Conservation (phyloP, 2,888 invertebrate genomes). For the Mystacides longicornis region DNA sequence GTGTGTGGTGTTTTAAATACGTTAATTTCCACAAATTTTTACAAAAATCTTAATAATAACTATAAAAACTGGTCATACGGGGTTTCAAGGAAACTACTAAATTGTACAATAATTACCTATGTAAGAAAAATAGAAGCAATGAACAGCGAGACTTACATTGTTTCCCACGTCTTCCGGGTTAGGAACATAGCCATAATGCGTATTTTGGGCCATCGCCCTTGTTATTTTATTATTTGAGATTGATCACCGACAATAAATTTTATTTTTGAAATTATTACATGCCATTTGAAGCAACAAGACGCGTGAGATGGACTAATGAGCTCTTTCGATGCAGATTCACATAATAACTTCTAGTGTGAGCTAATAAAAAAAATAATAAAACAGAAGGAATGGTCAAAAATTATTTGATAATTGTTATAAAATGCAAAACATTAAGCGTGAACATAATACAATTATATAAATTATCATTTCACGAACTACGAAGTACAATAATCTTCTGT, state of each 20-base stretch:
- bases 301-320: conserved; percentile 16
- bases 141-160: conserved; percentile 19
- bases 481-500: conserved; percentile 19
- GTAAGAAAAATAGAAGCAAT: too few relatives aligned
- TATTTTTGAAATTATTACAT: conserved; percentile 12
- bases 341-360: too few relatives aligned
- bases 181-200: conserved; percentile 21
- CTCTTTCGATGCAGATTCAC: too few relatives aligned
- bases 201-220: conserved; percentile 23
- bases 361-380: too few relatives aligned
- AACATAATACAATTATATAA: conserved; percentile 22
- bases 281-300: conserved; percentile 17
- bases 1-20: too few relatives aligned
- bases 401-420: not conserved
- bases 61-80: too few relatives aligned
- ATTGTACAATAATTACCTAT: too few relatives aligned
- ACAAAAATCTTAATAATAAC: too few relatives aligned
- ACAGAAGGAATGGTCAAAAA: not conserved
- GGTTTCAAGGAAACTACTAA: too few relatives aligned
- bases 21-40: too few relatives aligned
- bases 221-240: conserved; percentile 14
- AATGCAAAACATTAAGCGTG: not conserved
- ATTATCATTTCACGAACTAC: conserved; percentile 18
- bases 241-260: conserved; percentile 12
- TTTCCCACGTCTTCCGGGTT: conserved; percentile 18